phyloP scores from a whole-genome alignment of 2,888 invertebrate genomes.

The Anoplius nigerrimus region DNA sequence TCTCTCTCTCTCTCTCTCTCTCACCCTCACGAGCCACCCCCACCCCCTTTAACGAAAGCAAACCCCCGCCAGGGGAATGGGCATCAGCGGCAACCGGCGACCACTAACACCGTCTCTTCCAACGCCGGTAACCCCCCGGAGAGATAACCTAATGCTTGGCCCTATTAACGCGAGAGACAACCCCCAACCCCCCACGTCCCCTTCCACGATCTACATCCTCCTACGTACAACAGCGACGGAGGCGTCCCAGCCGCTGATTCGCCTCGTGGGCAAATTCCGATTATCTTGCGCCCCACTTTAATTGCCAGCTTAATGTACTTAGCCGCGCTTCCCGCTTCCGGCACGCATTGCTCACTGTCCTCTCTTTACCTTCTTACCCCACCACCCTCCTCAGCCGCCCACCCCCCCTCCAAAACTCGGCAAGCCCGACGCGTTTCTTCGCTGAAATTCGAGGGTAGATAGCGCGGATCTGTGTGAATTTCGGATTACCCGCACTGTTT shows the following conservation, averaged over 20 bases:
- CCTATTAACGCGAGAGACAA: constrained; percentile 62
- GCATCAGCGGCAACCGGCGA: constrained; percentile 8
- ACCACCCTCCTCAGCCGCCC: neutral
- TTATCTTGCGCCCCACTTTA: constrained; percentile 52
- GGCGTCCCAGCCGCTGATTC: constrained; percentile 32
- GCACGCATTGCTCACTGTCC: constrained; percentile 22
- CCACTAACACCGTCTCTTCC: constrained; percentile 13
- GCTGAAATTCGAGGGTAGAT: too few species aligned
- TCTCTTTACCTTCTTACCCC: neutral
- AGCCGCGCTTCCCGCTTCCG: constrained; percentile 26
- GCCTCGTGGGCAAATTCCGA: constrained; percentile 45
- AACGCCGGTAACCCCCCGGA: constrained; percentile 34
- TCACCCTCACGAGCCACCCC: constrained; percentile 18
- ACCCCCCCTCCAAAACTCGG: neutral
- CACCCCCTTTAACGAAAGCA: constrained; percentile 10
- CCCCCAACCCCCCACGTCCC: neutral
- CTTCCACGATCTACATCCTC: constrained; percentile 10
- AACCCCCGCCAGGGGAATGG: constrained; percentile 14
- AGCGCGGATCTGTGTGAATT: too few species aligned
- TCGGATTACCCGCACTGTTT: too few species aligned
- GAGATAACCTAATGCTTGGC: constrained; percentile 68
- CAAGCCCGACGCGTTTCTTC: neutral
- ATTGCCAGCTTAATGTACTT: constrained; percentile 60
- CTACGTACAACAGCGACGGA: constrained; percentile 26
- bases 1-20: constrained; percentile 32